Evolutionary conservation across 2,113 vertebrate genomes (phyloP), one percentile per base, ranked within the genome.

Genomic region (Aspidoscelis tigris): DNA sequence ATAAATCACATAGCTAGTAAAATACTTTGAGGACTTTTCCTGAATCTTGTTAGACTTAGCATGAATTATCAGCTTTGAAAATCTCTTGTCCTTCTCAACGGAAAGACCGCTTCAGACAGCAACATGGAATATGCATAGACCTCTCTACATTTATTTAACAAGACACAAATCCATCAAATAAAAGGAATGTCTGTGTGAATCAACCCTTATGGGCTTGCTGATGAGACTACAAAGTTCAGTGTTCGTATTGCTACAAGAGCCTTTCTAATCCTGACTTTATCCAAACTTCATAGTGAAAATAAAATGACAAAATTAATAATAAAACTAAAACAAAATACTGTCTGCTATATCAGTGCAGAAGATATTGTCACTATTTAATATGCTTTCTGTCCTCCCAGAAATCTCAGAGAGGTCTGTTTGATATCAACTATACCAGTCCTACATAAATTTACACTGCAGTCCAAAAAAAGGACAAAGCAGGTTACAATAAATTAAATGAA

Each of bases 41-140:
- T 8, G 53, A 55, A 55, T 55, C 11, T 6, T 55, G 53, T 55
- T 55, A 55, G 11, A 55, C 11, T 55, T 55, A 55, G 9, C 16
- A 55, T 55, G 11, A 55, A 55, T 55, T 55, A 14, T 55, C 55
- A 55, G 14, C 16, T 92, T 92, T 90, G 92, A 94, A 91, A 69
- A 69, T 24, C 5, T 26, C 33, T 41, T 71, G 3, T 12, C 24
- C 33, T 12, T 41, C 33, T 41, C 14, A 71, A 20, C 39, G 1
- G 16, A 5, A 41, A 5, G 14, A 20, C 6, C 41, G 41, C 12
- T 39, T 71, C 11, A 39, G 11, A 71, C 1, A 72, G 0, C 20
- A 39, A 58, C 55, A 61, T 61, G 41, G 41, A 43, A 43, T 72
- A 72, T 41, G 33, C 33, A 70, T 70, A 33, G 68, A 9, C 68